Evolutionary conservation across 1,140 invertebrate genomes (phyloP).

Genomic region (Drosophila ohnishii): DNA sequence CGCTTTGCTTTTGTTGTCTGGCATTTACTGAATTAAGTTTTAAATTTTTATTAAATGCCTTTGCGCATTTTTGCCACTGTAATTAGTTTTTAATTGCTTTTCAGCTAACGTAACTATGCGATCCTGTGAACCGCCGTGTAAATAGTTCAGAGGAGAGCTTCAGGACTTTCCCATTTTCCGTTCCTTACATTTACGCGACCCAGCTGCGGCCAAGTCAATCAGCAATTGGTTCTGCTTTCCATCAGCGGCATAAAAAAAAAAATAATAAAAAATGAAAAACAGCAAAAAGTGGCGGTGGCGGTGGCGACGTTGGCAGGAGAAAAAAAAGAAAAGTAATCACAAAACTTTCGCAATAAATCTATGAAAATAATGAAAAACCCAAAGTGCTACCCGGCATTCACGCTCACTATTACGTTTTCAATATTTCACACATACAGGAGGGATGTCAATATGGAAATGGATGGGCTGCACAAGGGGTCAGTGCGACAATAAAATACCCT

Average conservation of each 20-base stretch:
- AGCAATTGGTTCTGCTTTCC: slow-evolving; percentile 40
- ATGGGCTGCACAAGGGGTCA: slow-evolving; percentile 27
- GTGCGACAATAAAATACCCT: slow-evolving; percentile 48
- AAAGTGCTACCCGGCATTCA: slow-evolving; percentile 41
- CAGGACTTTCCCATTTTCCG: slow-evolving; percentile 21
- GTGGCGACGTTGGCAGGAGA: background rate
- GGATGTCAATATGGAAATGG: slow-evolving; percentile 33
- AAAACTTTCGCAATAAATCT: slow-evolving; percentile 78
- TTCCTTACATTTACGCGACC: slow-evolving; percentile 28
- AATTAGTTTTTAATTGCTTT: slow-evolving; percentile 81
- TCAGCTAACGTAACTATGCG: slow-evolving; percentile 59
- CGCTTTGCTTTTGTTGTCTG: slow-evolving; percentile 38
- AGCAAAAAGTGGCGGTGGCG: slow-evolving; percentile 3
- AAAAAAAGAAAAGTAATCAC: slow-evolving; percentile 68
- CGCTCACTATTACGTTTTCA: slow-evolving; percentile 55
- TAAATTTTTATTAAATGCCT: slow-evolving; percentile 80
- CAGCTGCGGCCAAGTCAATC: slow-evolving; percentile 60
- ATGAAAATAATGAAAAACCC: slow-evolving; percentile 71
- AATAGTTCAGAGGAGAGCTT: slow-evolving; percentile 47
- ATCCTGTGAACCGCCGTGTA: slow-evolving; percentile 11
- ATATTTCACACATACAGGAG: slow-evolving; percentile 41
- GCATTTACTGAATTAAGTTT: slow-evolving; percentile 79
- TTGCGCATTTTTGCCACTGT: slow-evolving; percentile 72
- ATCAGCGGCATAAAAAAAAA: slow-evolving; percentile 23
- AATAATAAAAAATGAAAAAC: slow-evolving; percentile 7